These are phyloP conservation scores for Rhyzopertha dominica DNA, from an alignment of 1,140 invertebrate genomes.

Conservation along the genomic window DNA sequence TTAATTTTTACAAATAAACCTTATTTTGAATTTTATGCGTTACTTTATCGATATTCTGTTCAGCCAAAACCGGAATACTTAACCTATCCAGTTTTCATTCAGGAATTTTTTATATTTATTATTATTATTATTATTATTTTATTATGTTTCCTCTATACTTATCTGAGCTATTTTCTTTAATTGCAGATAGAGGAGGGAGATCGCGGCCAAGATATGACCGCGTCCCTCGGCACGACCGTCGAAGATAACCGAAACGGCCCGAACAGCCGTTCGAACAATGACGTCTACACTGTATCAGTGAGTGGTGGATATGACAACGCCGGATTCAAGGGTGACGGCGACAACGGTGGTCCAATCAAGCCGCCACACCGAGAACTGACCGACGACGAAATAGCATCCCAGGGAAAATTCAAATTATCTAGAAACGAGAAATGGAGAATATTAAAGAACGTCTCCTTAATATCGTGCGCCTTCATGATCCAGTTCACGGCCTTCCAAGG, in stretches of 20 bases:
- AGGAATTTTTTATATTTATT: no score
- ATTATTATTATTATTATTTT: no score
- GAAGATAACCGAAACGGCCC: constrained; percentile 21
- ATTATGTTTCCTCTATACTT: no score
- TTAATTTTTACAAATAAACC: no score
- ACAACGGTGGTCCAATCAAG: constrained; percentile 51
- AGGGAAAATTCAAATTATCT: constrained; percentile 71
- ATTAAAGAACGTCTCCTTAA: constrained; percentile 78
- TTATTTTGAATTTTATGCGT: no score
- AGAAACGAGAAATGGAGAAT: constrained; percentile 80
- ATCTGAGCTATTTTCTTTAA: no score
- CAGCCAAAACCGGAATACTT: no score
- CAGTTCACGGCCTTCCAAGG: constrained; percentile 90
- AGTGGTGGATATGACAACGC: constrained; percentile 62
- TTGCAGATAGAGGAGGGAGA: constrained; percentile 42
- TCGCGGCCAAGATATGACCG: constrained; percentile 43
- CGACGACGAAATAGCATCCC: constrained; percentile 58
- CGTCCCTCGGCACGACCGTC: constrained; percentile 32
- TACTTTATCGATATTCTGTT: no score
- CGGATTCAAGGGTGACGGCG: constrained; percentile 55
- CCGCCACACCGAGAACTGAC: constrained; percentile 55
- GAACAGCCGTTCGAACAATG: constrained; percentile 26
- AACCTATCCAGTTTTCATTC: no score
- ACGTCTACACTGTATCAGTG: constrained; percentile 51
- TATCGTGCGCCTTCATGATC: constrained; percentile 85